These are phyloP conservation scores for Agapornis canus DNA, from an alignment of 2,797 vertebrate species.

Conservation along the genomic window DNA sequence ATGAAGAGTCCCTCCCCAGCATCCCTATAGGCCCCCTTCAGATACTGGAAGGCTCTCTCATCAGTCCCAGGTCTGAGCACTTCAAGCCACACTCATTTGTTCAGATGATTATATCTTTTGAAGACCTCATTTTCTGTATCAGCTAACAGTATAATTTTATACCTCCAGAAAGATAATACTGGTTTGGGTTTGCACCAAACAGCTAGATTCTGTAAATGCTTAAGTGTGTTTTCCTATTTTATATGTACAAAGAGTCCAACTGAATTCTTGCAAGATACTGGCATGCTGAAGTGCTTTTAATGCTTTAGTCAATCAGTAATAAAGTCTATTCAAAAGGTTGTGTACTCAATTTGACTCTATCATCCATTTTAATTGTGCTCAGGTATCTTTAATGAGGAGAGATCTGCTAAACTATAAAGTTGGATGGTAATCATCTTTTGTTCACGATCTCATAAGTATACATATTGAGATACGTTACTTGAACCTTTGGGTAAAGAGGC, in stretches of 20 bases:
- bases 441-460: background rate
- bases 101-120: background rate
- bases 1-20: no score
- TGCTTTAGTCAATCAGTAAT: background rate
- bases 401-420: background rate
- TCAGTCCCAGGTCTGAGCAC: background rate
- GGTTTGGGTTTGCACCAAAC: background rate
- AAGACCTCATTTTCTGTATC: background rate
- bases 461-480: background rate
- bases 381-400: background rate
- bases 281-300: background rate
- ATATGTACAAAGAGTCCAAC: background rate
- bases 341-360: background rate
- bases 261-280: background rate
- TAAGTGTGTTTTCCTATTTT: background rate
- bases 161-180: background rate
- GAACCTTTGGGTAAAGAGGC: background rate
- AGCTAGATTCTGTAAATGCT: background rate
- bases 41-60: background rate
- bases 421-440: background rate
- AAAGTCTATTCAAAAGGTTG: background rate
- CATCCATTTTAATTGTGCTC: background rate
- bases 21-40: no score
- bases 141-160: background rate
- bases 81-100: background rate